Evolutionary conservation across 2,888 invertebrate genomes (phyloP).

Genomic region (Himalopsyche anomala): DNA sequence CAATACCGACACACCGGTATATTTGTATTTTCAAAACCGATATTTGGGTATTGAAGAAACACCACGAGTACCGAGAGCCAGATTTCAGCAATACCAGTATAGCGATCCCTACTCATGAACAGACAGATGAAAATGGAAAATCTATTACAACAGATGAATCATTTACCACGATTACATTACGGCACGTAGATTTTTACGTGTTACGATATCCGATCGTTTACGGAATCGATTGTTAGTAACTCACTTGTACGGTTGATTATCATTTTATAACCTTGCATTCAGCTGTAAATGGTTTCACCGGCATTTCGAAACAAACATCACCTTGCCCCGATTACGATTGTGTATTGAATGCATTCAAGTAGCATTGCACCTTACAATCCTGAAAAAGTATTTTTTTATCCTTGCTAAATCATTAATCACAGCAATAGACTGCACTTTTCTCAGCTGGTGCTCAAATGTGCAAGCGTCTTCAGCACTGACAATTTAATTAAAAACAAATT

Average conservation of each 20-base stretch:
- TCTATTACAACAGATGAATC: slow-evolving; percentile 17
- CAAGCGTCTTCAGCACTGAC: background rate
- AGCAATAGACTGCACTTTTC: background rate
- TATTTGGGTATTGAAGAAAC: too few species aligned
- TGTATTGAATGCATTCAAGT: slow-evolving; percentile 18
- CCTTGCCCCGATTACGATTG: slow-evolving; percentile 46
- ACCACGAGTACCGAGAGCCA: too few species aligned
- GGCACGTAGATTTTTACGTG: slow-evolving; percentile 41
- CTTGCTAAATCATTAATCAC: background rate
- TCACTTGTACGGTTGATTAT: slow-evolving; percentile 37
- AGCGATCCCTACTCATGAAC: background rate
- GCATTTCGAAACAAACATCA: slow-evolving; percentile 44
- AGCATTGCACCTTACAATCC: slow-evolving; percentile 27
- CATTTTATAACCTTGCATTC: slow-evolving; percentile 45
- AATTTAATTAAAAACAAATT: too few species aligned
- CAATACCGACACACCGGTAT: too few species aligned
- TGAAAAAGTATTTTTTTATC: slow-evolving; percentile 18
- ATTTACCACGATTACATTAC: slow-evolving; percentile 24
- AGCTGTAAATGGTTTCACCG: slow-evolving; percentile 46
- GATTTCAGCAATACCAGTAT: too few species aligned
- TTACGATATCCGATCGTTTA: slow-evolving; percentile 39
- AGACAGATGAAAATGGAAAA: slow-evolving; percentile 4
- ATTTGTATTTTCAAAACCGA: too few species aligned
- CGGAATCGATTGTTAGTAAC: slow-evolving; percentile 44
- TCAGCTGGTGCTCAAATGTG: background rate